Base-by-base conservation (phyloP, 53 echinoderm and acorn worm genomes). In the Apostichopus leukothele region DNA sequence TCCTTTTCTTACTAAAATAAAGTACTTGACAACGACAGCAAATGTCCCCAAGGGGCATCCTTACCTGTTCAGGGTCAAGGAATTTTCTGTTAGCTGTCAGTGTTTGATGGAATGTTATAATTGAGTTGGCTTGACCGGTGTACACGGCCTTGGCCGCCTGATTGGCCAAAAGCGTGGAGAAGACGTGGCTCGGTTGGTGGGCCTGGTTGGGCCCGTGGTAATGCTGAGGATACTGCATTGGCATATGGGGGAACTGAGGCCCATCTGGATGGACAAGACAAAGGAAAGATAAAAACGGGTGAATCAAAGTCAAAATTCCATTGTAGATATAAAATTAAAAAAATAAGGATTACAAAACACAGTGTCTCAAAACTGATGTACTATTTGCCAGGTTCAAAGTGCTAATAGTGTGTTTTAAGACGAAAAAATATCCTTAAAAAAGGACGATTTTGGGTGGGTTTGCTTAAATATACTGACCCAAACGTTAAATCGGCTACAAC, bases 141-240 rank as follows among this genome's bases (percentile, higher is more conserved):
- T 92, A 94, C 27, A 99, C 94, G 16, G 99, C 94, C 67, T 99
- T 93, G 27, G 99, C 99, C 6, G 99, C 99, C 74, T 91, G 83
- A 83, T 99, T 99, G 51, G 99, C 99, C 76, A 99, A 90, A 13
- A 92, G 79, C 14, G 99, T 99, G 22, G 99, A 99, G 92, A 99
- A 99, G 57, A 94, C 93, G 78, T 92, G 88, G 55, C 52, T 87
- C 53, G 74, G 88, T 14, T 67, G 86, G 25, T 86, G 86, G 50
- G 63, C 85, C 52, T 78, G 78, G 67, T 81, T 68, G 55, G 19
- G 88, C 83, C 79, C 55, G 12, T 25, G 88, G 51, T 87, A 92
- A 66, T 87, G 87, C 71, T 81, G 88, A 18, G 88, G 86, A 51
- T 53, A 89, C 53, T 90, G 92, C 75, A 78, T 90, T 61, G 90